These are phyloP conservation scores for Philaethria dido DNA, from an alignment of 2,888 invertebrate species.

Conservation along the genomic window DNA sequence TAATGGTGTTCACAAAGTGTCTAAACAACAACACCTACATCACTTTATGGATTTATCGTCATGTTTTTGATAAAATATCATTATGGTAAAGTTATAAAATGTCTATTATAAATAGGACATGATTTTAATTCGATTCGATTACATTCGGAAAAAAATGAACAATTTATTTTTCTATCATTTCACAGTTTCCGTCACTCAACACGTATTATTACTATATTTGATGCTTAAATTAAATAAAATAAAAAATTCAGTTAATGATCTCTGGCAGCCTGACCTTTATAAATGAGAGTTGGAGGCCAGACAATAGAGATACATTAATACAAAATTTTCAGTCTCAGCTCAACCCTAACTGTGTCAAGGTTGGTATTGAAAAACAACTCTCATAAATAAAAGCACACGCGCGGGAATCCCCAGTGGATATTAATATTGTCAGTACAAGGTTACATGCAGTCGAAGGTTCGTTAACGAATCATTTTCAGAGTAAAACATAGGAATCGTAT, in stretches of 20 bases:
- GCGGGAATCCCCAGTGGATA: slow-evolving; percentile 5
- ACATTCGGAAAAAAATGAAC: background rate
- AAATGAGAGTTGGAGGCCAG: background rate
- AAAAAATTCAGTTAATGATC: no score
- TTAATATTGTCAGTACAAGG: background rate
- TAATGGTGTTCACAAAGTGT: background rate
- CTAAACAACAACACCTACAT: background rate
- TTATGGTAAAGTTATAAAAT: background rate
- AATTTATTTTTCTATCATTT: no score
- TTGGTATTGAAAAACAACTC: slow-evolving; percentile 11
- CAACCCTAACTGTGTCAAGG: slow-evolving; percentile 12
- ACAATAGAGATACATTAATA: background rate
- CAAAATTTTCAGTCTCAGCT: background rate
- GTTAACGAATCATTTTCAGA: slow-evolving; percentile 16
- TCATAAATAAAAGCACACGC: slow-evolving; percentile 14
- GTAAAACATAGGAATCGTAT: background rate
- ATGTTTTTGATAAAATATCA: background rate
- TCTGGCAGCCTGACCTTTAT: background rate
- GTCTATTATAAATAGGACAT: background rate
- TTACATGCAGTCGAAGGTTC: slow-evolving; percentile 9
- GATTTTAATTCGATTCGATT: background rate
- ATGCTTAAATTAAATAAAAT: no score
- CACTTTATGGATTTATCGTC: background rate
- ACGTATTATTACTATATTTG: no score
- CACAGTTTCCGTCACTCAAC: no score